phyloP scores from a whole-genome alignment of 2,797 vertebrate species.

The Propithecus deckenii region DNA sequence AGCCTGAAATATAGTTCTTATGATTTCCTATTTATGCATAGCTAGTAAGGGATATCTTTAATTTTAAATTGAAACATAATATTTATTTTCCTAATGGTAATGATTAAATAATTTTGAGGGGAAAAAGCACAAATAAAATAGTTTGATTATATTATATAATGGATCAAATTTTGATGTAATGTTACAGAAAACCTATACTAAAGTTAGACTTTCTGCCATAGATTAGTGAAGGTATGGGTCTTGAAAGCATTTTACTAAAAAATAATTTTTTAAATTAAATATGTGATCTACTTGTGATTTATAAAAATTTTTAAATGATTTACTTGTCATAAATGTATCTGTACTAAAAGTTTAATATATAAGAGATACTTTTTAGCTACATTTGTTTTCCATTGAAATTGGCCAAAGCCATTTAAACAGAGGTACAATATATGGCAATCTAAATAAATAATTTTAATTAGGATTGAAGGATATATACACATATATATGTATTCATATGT shows the following conservation, averaged over 20 bases:
- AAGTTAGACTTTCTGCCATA: slow-evolving; percentile 34
- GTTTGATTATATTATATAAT: slow-evolving; percentile 60
- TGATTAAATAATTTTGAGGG: neutral
- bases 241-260: slow-evolving; percentile 27
- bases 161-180: neutral
- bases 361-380: slow-evolving; percentile 63
- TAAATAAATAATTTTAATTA: slow-evolving; percentile 74
- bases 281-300: neutral
- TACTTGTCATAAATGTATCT: slow-evolving; percentile 69
- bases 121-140: neutral
- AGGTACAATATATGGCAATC: slow-evolving; percentile 71
- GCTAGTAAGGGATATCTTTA: neutral
- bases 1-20: slow-evolving; percentile 56
- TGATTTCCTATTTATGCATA: slow-evolving; percentile 32
- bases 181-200: neutral
- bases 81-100: slow-evolving; percentile 33
- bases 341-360: slow-evolving; percentile 73
- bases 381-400: slow-evolving; percentile 74
- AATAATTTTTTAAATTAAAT: slow-evolving; percentile 8
- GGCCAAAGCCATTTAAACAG: slow-evolving; percentile 72
- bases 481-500: neutral
- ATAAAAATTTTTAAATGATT: slow-evolving; percentile 47
- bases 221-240: neutral
- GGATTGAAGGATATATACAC: slow-evolving; percentile 38
- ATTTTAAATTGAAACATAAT: slow-evolving; percentile 32